Evolutionary conservation across 1,140 invertebrate species (phyloP), one percentile per base, ranked within the genome.

Genomic region (Geopemphigus sp.): DNA sequence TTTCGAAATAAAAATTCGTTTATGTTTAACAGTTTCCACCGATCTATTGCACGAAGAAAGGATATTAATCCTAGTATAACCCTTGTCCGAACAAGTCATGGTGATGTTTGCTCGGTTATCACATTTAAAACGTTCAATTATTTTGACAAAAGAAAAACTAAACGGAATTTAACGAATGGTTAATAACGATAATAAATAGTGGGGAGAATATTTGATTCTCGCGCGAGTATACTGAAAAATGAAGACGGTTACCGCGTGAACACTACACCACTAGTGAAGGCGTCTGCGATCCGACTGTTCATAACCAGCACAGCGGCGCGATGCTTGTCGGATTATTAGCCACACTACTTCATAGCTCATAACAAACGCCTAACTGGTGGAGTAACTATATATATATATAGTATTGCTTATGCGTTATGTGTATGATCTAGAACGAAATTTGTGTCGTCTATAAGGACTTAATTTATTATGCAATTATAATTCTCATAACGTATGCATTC

Each of bases 71-170:
- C 57, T 78, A n/a, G 57, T 63, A 14, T 78, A 78, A 50, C 74
- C 74, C 57, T 63, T 63, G 74, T 78, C 74, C 74, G 74, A 63
- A 78, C 74, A 45, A 39, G 74, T 78, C 74, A 78, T 78, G 15
- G 12, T 50, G 39, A 29, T 10, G 3, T 17, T 5, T 54, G 17
- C 29, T 19, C 47, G 24, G 22, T 11, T 53, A 53, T 72, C 50
- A 54, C 68, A 72, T 72, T 54, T 72, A 72, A 72, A 72, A 72
- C 10, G 10, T 24, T 10, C 14, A 70, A 68, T 22, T 5, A 17
- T 47, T 47, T n/a, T n/a, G n/a, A n/a, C n/a, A 45, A 68, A 17
- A 50, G 10, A 50, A 54, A n/a, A 24, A n/a, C 68, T 26, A 50
- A 50, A n/a, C 4, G 4, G 0, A 26, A 50, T 0, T 15, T 12